phyloP scores from a whole-genome alignment of 2,797 vertebrate species.

The Tolypeutes matacus region DNA sequence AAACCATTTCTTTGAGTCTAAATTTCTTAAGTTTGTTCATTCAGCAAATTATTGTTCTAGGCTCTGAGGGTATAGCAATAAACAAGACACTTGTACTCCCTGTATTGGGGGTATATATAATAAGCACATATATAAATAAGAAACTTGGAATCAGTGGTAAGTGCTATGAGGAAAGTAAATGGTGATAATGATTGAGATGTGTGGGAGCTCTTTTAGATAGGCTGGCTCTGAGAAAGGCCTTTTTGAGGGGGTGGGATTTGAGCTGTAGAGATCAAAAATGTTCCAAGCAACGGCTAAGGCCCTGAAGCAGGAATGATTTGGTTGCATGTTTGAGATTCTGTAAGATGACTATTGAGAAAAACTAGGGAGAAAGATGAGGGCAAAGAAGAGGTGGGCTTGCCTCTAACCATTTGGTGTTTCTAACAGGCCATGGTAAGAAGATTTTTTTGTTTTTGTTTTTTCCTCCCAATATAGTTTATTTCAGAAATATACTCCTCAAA shows the following conservation, averaged over 20 bases:
- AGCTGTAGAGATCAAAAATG: slow-evolving; percentile 11
- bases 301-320: not conserved
- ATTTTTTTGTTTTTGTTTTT: not conserved
- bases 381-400: not conserved
- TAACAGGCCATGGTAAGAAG: not conserved
- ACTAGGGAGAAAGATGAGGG: not conserved
- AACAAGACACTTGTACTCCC: not conserved
- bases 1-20: slow-evolving; percentile 17
- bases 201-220: not conserved
- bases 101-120: not conserved
- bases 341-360: not conserved
- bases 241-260: slow-evolving; percentile 43
- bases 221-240: not conserved
- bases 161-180: not conserved
- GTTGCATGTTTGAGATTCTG: not conserved
- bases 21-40: slow-evolving; percentile 41
- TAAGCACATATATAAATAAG: not conserved
- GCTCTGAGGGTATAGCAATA: not conserved
- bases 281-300: not conserved
- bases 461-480: not conserved
- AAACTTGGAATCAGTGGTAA: not conserved
- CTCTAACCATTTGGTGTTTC: not conserved
- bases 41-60: not conserved
- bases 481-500: slow-evolving; percentile 28
- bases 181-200: not conserved